These are phyloP conservation scores for Drosophila ohnishii DNA, from an alignment of 1,140 invertebrate species.

Conservation along the genomic window DNA sequence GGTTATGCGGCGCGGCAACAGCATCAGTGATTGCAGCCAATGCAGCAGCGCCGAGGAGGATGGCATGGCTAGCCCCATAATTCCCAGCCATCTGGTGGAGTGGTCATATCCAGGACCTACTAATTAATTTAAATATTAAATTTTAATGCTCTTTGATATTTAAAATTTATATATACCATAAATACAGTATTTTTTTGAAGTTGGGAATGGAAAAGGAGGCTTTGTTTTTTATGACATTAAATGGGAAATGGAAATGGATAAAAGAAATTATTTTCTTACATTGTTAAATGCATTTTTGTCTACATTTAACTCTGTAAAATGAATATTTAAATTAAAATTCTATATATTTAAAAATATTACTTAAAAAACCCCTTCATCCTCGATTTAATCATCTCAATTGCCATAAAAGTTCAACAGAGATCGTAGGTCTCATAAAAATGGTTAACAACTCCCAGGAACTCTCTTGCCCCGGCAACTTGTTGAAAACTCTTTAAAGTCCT, in stretches of 20 bases:
- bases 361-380: background rate
- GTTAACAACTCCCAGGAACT: constrained; percentile 16
- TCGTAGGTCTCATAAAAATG: constrained; percentile 16
- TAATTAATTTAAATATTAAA: background rate
- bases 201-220: background rate
- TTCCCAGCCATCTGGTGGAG: constrained; percentile 3
- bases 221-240: too few species aligned
- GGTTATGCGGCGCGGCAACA: constrained; percentile 53
- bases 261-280: too few species aligned
- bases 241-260: too few species aligned
- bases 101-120: constrained; percentile 19
- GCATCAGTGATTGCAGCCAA: constrained; percentile 61
- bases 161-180: background rate
- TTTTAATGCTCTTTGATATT: background rate
- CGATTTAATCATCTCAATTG: background rate
- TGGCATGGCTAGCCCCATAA: too few species aligned
- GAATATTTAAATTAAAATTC: too few species aligned
- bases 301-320: too few species aligned
- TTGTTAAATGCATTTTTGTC: background rate
- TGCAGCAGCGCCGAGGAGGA: constrained; percentile 48
- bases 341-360: background rate
- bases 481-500: constrained; percentile 38
- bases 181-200: too few species aligned
- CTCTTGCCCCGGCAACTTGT: constrained; percentile 26
- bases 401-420: constrained; percentile 9